These are phyloP conservation scores for Heterotilapia buettikoferi DNA, from an alignment of 2,113 vertebrate genomes.

Conservation along the genomic window DNA sequence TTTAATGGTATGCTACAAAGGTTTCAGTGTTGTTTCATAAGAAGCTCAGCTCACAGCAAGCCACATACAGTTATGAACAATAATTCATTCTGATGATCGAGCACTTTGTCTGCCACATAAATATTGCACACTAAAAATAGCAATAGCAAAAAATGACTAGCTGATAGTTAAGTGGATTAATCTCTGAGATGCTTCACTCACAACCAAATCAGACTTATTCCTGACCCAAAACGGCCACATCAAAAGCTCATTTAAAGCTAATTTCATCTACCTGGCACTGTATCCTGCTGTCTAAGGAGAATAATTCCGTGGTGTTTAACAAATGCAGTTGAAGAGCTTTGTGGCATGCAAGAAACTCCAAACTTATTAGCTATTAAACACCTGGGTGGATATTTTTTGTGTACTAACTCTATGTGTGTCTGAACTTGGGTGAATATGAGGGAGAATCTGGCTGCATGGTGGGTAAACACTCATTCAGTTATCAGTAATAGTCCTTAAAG, in stretches of 20 bases:
- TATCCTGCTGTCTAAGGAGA: neutral
- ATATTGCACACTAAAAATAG: neutral
- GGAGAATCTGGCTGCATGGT: neutral
- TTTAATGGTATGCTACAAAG: neutral
- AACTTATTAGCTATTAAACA: neutral
- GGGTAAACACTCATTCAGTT: neutral
- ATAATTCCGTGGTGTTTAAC: neutral
- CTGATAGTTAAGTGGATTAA: neutral
- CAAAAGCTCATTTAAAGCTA: conserved; percentile 22
- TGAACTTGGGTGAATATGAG: neutral
- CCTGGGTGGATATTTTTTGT: neutral
- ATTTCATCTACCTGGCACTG: neutral
- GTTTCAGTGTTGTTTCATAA: neutral
- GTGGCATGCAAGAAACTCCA: neutral
- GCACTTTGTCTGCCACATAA: neutral
- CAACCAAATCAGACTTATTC: neutral
- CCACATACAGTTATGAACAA: neutral
- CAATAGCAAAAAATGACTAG: neutral
- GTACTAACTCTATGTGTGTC: neutral
- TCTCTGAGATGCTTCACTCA: conserved; percentile 2
- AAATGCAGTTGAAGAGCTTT: neutral
- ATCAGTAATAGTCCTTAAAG: neutral
- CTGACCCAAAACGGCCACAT: neutral
- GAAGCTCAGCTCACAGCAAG: neutral
- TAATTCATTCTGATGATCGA: neutral